phyloP scores from a whole-genome alignment of 2,113 vertebrate species.

The Vulpes lagopus region DNA sequence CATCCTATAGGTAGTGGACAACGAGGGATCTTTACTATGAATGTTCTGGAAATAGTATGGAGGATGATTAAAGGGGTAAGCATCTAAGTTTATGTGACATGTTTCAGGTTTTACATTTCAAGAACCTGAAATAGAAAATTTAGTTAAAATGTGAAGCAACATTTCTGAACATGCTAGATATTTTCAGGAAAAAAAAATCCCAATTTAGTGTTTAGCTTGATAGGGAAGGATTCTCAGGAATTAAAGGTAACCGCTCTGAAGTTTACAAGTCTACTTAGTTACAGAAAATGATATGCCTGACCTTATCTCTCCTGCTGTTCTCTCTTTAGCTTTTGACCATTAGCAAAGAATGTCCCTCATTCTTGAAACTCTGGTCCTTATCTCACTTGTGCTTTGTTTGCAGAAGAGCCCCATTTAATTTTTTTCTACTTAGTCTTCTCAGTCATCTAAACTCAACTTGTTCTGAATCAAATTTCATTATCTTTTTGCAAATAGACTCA shows the following conservation, averaged over 20 bases:
- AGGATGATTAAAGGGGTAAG: neutral
- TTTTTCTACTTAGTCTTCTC: neutral
- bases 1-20: neutral
- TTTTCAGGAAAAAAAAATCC: neutral
- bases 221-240: neutral
- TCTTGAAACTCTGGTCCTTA: neutral
- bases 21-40: neutral
- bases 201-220: neutral
- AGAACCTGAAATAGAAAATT: neutral
- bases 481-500: neutral
- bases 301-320: neutral
- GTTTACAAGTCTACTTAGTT: neutral
- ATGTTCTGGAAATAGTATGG: neutral
- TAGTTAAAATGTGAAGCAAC: constrained; percentile 10
- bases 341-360: neutral
- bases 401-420: neutral
- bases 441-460: neutral
- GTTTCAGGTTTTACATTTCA: constrained; percentile 31
- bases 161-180: constrained; percentile 26
- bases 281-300: neutral
- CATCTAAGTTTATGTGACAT: neutral
- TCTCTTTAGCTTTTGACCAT: neutral
- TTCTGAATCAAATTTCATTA: neutral
- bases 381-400: neutral
- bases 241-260: neutral